Conservation (phyloP, 2,888 invertebrate genomes). For the Troglohyphantes excavatus region DNA sequence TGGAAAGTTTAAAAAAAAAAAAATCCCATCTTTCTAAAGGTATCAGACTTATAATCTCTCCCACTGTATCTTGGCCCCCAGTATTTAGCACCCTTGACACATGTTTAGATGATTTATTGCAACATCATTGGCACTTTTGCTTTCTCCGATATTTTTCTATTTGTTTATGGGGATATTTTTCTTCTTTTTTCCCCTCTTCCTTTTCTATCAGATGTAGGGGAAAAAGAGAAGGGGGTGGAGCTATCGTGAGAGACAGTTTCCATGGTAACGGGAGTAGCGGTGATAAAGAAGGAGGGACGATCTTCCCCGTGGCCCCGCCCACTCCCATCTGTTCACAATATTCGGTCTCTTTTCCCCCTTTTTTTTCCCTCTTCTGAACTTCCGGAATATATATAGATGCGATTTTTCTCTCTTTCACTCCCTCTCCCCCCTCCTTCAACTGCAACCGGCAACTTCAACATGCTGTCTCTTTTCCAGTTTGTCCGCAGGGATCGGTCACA, state of each 20-base stretch:
- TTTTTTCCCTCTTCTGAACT: constrained; percentile 27
- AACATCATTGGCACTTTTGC: constrained; percentile 75
- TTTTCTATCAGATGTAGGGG: constrained; percentile 39
- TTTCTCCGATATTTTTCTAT: constrained; percentile 73
- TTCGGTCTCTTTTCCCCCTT: constrained; percentile 65
- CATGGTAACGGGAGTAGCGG: constrained; percentile 76
- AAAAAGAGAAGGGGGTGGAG: constrained; percentile 33
- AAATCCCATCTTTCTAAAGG: background rate
- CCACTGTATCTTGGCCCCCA: background rate
- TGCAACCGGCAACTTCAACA: constrained; percentile 56
- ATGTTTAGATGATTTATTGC: constrained; percentile 79
- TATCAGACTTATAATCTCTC: background rate
- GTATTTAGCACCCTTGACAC: constrained; percentile 49
- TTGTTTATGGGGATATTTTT: constrained; percentile 68
- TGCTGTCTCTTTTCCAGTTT: constrained; percentile 68
- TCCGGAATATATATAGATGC: constrained; percentile 74
- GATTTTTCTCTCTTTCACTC: constrained; percentile 11
- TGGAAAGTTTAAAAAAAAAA: constrained; percentile 34
- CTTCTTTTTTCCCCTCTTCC: constrained; percentile 13
- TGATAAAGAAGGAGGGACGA: constrained; percentile 72
- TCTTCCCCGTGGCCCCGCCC: constrained; percentile 66
- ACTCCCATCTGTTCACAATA: constrained; percentile 67
- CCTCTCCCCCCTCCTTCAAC: background rate
- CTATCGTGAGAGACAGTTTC: constrained; percentile 76
- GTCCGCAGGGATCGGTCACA: constrained; percentile 71